A percentile compares a stretch with the other conserved stretches of the same genome.
Conservation (phyloP, 2,888 invertebrate species). For the Andrena marginata region DNA sequence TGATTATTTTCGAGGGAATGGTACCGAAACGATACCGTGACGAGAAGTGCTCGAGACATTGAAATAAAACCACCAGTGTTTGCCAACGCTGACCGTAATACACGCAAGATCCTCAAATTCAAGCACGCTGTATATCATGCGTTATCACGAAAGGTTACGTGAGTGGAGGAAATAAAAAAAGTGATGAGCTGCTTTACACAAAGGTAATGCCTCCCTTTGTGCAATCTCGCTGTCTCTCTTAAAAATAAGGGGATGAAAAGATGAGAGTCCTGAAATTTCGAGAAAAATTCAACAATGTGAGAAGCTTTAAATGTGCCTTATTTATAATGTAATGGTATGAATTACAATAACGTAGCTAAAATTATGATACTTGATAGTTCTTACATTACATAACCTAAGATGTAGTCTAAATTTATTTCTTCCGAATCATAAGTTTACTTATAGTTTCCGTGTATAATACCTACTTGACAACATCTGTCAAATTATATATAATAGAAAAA, state of each 20-base stretch:
- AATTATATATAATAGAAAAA: no score
- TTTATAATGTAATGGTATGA: background rate
- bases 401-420: no score
- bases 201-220: conserved; percentile 16
- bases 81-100: conserved; percentile 30
- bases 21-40: background rate
- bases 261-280: background rate
- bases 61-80: conserved; percentile 44
- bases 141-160: conserved; percentile 55
- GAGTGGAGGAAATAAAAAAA: conserved; percentile 48
- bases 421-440: no score
- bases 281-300: background rate
- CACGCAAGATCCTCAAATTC: conserved; percentile 53
- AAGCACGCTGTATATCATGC: conserved; percentile 42
- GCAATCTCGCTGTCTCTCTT: background rate
- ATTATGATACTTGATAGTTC: no score
- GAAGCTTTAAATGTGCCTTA: background rate
- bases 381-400: no score
- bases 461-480: no score
- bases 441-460: no score
- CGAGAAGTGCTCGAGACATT: conserved; percentile 17
- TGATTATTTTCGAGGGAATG: background rate
- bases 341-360: no score
- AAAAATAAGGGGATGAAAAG: conserved; percentile 5
- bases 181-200: conserved; percentile 37